These are phyloP conservation scores for Drosophila melanica DNA, from an alignment of 1,140 invertebrate genomes.

Conservation along the genomic window DNA sequence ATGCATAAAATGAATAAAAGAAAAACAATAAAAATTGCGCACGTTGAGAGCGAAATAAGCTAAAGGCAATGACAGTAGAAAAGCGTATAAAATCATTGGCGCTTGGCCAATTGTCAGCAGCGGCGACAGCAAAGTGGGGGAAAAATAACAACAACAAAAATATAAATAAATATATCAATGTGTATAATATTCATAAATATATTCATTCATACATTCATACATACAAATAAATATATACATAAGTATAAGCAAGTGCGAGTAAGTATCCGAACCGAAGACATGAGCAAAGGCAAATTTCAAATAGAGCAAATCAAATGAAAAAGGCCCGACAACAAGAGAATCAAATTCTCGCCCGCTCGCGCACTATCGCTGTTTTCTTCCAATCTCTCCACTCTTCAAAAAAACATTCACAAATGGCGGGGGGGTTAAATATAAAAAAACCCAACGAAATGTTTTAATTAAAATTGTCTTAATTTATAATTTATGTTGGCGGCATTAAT, in stretches of 20 bases:
- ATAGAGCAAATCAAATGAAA: conserved; percentile 52
- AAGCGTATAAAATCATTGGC: conserved; percentile 76
- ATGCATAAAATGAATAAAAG: conserved; percentile 5
- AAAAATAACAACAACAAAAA: conserved; percentile 27
- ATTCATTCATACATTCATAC: not conserved
- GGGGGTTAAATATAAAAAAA: conserved; percentile 26
- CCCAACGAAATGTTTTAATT: conserved; percentile 73
- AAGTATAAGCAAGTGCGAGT: conserved; percentile 15
- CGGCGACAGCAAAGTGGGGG: conserved; percentile 37
- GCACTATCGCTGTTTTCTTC: not conserved
- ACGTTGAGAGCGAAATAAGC: conserved; percentile 18
- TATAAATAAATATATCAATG: conserved; percentile 22
- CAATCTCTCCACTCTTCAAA: not conserved
- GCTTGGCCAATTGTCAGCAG: conserved; percentile 73
- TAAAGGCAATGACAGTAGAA: conserved; percentile 65
- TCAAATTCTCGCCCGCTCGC: not conserved
- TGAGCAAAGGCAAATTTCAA: conserved; percentile 31
- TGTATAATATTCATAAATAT: conserved; percentile 30
- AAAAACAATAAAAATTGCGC: conserved; percentile 30
- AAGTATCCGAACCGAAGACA: conserved; percentile 6
- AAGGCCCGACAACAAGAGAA: conserved; percentile 23
- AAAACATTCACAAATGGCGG: not conserved
- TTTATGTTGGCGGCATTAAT: conserved; percentile 77
- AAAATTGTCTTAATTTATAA: conserved; percentile 79
- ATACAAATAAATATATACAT: conserved; percentile 12